Percentiles rank a stretch among this genome's conserved stretches.
These are phyloP conservation scores for Volucella zonaria DNA, from an alignment of 2,888 invertebrate species.

Conservation along the genomic window DNA sequence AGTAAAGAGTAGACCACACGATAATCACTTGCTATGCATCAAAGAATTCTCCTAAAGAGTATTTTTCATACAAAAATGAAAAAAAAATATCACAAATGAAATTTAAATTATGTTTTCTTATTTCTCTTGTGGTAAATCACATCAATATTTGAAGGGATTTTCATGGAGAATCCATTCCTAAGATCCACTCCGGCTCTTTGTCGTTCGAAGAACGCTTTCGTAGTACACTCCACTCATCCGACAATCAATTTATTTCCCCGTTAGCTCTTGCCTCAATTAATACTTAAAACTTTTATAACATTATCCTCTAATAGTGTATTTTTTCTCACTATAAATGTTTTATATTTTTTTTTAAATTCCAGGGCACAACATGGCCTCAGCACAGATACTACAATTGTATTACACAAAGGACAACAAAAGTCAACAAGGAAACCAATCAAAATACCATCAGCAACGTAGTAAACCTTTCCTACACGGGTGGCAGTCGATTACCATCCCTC, in stretches of 20 bases:
- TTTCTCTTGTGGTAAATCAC: too few relatives aligned
- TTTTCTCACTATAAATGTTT: conserved; percentile 1
- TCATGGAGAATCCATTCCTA: too few relatives aligned
- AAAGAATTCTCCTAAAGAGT: too few relatives aligned
- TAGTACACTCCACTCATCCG: too few relatives aligned
- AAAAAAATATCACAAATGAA: too few relatives aligned
- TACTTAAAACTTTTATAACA: conserved; percentile 10
- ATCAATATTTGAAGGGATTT: too few relatives aligned
- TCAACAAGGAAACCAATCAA: conserved; percentile 77
- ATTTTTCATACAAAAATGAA: too few relatives aligned
- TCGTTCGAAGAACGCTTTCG: too few relatives aligned
- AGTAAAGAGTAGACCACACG: too few relatives aligned
- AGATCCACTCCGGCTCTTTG: too few relatives aligned
- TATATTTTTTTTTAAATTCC: conserved; percentile 72
- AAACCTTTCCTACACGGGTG: conserved; percentile 48
- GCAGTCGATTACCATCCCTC: conserved; percentile 44
- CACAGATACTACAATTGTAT: conserved; percentile 82
- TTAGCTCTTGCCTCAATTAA: neutral
- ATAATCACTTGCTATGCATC: too few relatives aligned
- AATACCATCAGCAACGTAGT: conserved; percentile 61
- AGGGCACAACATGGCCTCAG: conserved; percentile 83
- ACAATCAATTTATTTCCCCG: neutral
- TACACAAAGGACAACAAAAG: conserved; percentile 78
- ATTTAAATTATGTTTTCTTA: too few relatives aligned
- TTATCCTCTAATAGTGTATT: conserved; percentile 4